Evolutionary conservation across 1,140 invertebrate genomes (phyloP).

Genomic region (Penaeus vannamei): DNA sequence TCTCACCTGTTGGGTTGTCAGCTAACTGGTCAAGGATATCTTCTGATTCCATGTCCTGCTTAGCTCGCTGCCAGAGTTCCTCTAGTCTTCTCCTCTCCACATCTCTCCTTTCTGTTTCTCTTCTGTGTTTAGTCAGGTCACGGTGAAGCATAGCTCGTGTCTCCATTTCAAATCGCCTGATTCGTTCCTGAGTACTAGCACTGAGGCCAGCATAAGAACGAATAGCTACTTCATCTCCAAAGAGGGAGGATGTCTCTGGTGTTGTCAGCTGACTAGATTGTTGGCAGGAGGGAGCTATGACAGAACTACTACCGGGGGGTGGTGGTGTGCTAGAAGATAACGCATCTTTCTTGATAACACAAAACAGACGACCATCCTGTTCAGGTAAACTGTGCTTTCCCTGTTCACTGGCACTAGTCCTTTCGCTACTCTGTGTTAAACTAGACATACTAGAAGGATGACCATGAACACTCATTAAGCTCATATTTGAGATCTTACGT

Average conservation of each 20-base stretch:
- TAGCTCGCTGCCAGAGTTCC: constrained; percentile 77
- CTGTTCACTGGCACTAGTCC: constrained; percentile 55
- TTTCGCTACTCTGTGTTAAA: constrained; percentile 49
- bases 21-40: constrained; percentile 77
- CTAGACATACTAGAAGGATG: constrained; percentile 56
- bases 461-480: constrained; percentile 62
- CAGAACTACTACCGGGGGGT: constrained; percentile 13
- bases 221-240: constrained; percentile 75
- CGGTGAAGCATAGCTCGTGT: constrained; percentile 78
- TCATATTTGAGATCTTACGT: constrained; percentile 60
- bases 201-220: constrained; percentile 76
- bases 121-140: constrained; percentile 56
- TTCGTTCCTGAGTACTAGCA: constrained; percentile 78
- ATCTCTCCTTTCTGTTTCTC: constrained; percentile 72
- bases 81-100: constrained; percentile 77
- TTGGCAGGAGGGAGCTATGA: constrained; percentile 27
- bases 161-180: constrained; percentile 81
- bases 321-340: constrained; percentile 20
- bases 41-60: constrained; percentile 79
- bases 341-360: constrained; percentile 40
- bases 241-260: constrained; percentile 68
- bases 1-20: constrained; percentile 73
- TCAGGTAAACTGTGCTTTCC: constrained; percentile 29
- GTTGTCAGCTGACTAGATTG: constrained; percentile 53
- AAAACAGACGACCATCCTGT: constrained; percentile 39